phyloP scores from a whole-genome alignment of 2,113 vertebrate genomes.

The Otus sunia region DNA sequence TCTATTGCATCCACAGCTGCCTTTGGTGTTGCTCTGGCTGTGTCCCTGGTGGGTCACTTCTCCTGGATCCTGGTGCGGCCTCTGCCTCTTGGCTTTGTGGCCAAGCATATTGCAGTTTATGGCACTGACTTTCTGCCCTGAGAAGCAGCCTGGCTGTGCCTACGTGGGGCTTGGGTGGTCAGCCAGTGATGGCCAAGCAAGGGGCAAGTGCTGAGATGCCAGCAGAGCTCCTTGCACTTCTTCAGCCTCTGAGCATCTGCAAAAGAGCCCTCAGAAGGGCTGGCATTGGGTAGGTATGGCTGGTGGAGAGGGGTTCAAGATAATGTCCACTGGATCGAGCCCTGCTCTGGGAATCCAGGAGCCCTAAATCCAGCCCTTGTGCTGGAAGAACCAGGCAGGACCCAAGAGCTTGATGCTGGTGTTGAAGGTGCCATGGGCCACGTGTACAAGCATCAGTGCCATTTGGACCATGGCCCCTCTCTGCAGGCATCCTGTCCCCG shows the following conservation, averaged over 20 bases:
- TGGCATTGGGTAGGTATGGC: accelerated
- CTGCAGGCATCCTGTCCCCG: accelerated
- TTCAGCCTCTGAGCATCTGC: background rate
- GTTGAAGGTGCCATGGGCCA: background rate
- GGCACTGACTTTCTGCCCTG: accelerated
- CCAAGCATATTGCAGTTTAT: background rate
- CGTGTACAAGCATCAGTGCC: background rate
- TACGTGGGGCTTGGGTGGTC: background rate
- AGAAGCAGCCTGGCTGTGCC: background rate
- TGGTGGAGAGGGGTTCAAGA: background rate
- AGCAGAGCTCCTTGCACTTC: background rate
- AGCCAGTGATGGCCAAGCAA: background rate
- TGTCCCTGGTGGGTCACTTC: background rate
- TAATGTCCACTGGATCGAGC: background rate
- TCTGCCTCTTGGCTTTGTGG: background rate
- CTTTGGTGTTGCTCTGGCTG: accelerated
- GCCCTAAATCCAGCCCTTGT: background rate
- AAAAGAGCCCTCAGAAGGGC: background rate
- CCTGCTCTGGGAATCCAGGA: background rate
- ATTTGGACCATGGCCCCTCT: accelerated
- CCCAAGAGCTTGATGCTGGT: accelerated
- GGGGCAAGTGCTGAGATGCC: background rate
- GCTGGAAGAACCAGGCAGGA: background rate
- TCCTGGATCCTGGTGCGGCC: background rate
- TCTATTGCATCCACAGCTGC: background rate